phyloP scores from a whole-genome alignment of 2,797 vertebrate genomes.

The Cirrhinus mrigala region DNA sequence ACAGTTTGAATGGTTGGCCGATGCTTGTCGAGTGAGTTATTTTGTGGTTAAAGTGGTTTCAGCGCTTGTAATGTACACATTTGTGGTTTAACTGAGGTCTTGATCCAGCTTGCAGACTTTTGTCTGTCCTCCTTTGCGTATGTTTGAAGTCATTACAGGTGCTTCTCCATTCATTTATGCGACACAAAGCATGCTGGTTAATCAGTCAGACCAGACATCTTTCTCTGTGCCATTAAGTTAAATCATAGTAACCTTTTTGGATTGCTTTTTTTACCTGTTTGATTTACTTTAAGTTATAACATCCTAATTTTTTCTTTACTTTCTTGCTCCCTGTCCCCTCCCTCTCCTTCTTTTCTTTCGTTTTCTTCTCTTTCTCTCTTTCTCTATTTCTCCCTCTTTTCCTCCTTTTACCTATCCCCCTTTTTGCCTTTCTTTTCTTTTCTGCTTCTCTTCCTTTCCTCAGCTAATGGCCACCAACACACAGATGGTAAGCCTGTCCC shows the following conservation, averaged over 20 bases:
- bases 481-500: slow-evolving; percentile 95
- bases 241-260: slow-evolving; percentile 74
- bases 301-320: slow-evolving; percentile 67
- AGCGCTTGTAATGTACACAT: slow-evolving; percentile 10
- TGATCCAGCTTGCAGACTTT: slow-evolving; percentile 43
- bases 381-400: slow-evolving; percentile 82
- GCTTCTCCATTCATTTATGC: slow-evolving; percentile 69
- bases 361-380: slow-evolving; percentile 72
- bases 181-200: slow-evolving; percentile 68
- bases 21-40: slow-evolving; percentile 17
- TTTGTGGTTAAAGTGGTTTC: slow-evolving; percentile 37
- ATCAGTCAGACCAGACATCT: slow-evolving; percentile 70
- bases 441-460: slow-evolving; percentile 91
- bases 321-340: slow-evolving; percentile 56
- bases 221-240: slow-evolving; percentile 75
- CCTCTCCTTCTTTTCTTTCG: slow-evolving; percentile 63
- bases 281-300: slow-evolving; percentile 70
- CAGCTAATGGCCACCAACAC: slow-evolving; percentile 99
- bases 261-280: slow-evolving; percentile 65
- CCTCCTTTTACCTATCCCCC: slow-evolving; percentile 76
- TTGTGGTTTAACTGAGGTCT: slow-evolving; percentile 38
- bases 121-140: slow-evolving; percentile 42
- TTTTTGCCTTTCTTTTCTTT: slow-evolving; percentile 88
- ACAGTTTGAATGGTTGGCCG: slow-evolving; percentile 8
- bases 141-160: slow-evolving; percentile 64